Evolutionary conservation across 2,797 vertebrate genomes (phyloP).

Genomic region (Helostoma temminkii): DNA sequence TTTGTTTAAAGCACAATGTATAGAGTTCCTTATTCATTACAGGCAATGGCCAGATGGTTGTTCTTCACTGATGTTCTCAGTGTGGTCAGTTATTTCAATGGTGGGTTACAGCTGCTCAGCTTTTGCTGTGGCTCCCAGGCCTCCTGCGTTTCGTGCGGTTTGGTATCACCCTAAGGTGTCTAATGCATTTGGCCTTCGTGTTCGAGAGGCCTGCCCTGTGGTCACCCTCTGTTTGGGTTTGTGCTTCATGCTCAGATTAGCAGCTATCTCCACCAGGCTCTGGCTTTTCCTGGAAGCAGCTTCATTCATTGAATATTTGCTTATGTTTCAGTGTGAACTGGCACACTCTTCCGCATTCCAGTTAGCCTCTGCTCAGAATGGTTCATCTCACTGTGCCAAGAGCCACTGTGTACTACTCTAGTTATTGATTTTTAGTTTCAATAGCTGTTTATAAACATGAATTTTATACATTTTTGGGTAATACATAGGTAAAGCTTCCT

Average conservation of each 20-base stretch:
- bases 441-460: constrained; percentile 26
- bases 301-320: constrained; percentile 77
- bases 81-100: constrained; percentile 75
- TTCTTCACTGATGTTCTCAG: constrained; percentile 49
- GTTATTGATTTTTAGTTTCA: constrained; percentile 67
- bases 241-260: constrained; percentile 80
- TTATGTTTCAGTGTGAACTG: constrained; percentile 79
- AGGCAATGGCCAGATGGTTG: constrained; percentile 33
- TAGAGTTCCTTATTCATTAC: constrained; percentile 31
- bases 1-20: constrained; percentile 39
- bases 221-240: constrained; percentile 77
- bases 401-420: constrained; percentile 61
- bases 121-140: constrained; percentile 56
- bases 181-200: constrained; percentile 75
- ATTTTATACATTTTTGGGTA: constrained; percentile 16
- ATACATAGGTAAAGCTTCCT: background rate
- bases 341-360: constrained; percentile 62
- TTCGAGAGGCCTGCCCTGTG: constrained; percentile 70
- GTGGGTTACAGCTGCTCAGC: constrained; percentile 69
- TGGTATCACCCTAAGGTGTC: constrained; percentile 81
- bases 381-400: constrained; percentile 58
- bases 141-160: constrained; percentile 69
- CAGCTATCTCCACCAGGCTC: constrained; percentile 78
- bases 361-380: constrained; percentile 62
- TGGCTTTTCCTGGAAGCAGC: constrained; percentile 77